Evolutionary conservation across 2,113 vertebrate genomes (phyloP), one percentile per base, ranked within the genome.

Genomic region (Sitta europaea): DNA sequence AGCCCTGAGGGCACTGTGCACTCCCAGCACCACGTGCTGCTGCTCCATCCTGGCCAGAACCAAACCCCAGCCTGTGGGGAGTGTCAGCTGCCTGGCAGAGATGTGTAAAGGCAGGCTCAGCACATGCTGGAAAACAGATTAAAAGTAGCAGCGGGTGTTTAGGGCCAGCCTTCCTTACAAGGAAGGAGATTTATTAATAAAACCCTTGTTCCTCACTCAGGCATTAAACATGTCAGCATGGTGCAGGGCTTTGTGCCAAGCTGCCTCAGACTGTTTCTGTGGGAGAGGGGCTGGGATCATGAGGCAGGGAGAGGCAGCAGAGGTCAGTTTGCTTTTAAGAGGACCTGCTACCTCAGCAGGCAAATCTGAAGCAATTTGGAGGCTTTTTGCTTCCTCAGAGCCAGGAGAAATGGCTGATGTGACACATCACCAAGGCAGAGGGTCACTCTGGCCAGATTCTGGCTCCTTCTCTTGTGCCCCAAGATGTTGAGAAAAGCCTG

Each of bases 171-270:
- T 90, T 71, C 43, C 90, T 51, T 70, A 79, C 42, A 74, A 57
- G 71, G 85, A 76, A 54, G 59, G 70, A 54, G 93, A 29, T 94
- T 89, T 91, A 61, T 92, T 94, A 88, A 88, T 79, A 82, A 93
- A 90, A 5, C 7, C 87, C 75, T 95, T 91, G 84, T 96, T 97
- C 62, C 43, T 76, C 0, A 4, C 91, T 95, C 73, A 72, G 71
- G 77, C 84, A 72, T 91, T 67, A 84, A 92, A 48, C 15, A 23
- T 5, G 3, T 78, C 91, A 94, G 90, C 11, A 0, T 79, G 58
- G 81, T 50, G 17, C 66, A 29, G 85, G 89, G 91, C 94, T 51
- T 23, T 9, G 42, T 96, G 95, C 93, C 94, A 94, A 82, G 62
- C 84, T 87, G 75, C 66, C 67, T 42, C 8, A 6, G 45, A 33